Evolutionary conservation across 2,113 vertebrate species (phyloP).

Genomic region (Pao palembangensis): DNA sequence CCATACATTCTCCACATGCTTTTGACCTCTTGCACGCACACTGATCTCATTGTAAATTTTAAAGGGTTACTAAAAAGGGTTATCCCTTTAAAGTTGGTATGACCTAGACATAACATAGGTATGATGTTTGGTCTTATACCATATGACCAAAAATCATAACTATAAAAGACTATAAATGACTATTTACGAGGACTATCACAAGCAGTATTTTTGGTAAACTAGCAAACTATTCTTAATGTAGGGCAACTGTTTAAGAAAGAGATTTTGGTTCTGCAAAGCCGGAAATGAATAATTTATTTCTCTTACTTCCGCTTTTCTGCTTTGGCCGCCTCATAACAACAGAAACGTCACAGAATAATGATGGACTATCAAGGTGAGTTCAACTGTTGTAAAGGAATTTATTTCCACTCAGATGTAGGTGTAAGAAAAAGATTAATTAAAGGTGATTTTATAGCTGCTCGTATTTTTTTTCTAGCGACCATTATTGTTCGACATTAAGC

Average conservation of each 20-base stretch:
- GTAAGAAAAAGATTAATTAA: neutral
- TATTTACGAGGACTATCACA: too few species aligned
- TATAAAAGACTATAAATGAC: neutral
- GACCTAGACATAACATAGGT: too few species aligned
- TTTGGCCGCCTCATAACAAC: conserved; percentile 8
- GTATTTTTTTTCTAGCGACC: conserved; percentile 23
- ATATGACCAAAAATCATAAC: neutral
- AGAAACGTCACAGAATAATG: conserved; percentile 41
- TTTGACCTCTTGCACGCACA: conserved; percentile 5
- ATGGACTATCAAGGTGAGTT: conserved; percentile 81
- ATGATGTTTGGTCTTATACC: too few species aligned
- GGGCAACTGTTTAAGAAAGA: neutral
- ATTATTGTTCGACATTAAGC: conserved; percentile 44
- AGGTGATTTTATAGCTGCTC: neutral
- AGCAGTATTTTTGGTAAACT: neutral
- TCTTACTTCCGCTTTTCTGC: conserved; percentile 4
- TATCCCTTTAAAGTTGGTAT: too few species aligned
- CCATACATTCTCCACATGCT: neutral
- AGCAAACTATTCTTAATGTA: neutral
- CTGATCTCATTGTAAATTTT: conserved; percentile 6
- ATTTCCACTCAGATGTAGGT: neutral
- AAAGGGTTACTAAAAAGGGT: neutral
- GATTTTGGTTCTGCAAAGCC: conserved; percentile 11
- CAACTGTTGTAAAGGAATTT: neutral
- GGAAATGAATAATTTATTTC: neutral